These are phyloP conservation scores for Dasyprocta punctata DNA, from an alignment of 2,113 vertebrate species.

Conservation along the genomic window DNA sequence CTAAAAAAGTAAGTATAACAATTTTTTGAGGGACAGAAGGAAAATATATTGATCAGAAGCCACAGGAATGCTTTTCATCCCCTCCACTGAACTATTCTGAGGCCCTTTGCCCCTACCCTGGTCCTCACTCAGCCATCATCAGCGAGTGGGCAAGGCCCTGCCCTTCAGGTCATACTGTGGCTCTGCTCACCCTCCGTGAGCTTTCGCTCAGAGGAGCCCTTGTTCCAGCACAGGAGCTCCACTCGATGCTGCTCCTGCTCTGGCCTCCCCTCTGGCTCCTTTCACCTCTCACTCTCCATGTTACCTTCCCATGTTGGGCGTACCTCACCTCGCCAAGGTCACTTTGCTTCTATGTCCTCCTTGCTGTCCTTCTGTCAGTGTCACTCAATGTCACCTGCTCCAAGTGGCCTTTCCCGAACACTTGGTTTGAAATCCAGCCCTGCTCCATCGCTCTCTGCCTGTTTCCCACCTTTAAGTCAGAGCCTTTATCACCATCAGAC, in stretches of 20 bases:
- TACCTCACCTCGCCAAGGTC: fast-evolving
- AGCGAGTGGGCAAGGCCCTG: fast-evolving
- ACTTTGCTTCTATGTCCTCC: not conserved
- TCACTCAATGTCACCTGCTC: not conserved
- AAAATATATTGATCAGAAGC: not conserved
- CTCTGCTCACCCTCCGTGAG: not conserved
- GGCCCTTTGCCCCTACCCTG: not conserved
- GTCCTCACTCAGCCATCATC: not conserved
- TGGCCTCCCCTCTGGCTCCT: fast-evolving
- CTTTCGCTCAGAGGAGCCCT: not conserved
- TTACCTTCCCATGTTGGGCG: fast-evolving
- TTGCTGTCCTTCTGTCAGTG: not conserved
- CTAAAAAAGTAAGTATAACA: not conserved
- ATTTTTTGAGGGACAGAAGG: not conserved
- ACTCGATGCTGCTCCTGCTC: not conserved
- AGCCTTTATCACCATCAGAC: not conserved
- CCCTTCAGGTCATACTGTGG: fast-evolving
- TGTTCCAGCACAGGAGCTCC: too few species aligned
- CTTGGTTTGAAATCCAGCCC: not conserved
- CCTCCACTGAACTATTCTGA: not conserved
- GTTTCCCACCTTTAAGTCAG: not conserved
- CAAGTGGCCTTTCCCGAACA: not conserved
- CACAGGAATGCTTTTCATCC: not conserved
- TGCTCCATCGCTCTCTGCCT: not conserved
- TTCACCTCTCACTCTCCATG: fast-evolving